phyloP scores from a whole-genome alignment of 2,113 vertebrate species.

The Oxygymnocypris stewartii region DNA sequence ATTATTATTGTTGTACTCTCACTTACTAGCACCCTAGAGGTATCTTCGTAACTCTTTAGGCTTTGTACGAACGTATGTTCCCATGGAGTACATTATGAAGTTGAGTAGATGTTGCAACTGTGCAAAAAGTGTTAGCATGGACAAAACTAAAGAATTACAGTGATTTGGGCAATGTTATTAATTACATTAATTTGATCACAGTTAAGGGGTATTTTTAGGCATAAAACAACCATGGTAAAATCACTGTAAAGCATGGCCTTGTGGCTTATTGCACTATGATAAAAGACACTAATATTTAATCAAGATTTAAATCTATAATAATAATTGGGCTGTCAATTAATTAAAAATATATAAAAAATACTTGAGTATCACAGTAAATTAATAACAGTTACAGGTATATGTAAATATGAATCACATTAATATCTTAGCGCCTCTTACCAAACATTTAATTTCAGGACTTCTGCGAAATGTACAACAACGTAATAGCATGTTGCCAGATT shows the following conservation, averaged over 20 bases:
- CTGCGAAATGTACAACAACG: neutral
- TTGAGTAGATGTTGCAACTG: neutral
- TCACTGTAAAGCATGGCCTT: neutral
- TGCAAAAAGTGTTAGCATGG: neutral
- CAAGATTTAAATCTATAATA: neutral
- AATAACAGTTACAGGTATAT: neutral
- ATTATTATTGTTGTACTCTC: conserved; percentile 32
- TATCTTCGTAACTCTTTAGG: neutral
- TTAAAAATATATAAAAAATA: neutral
- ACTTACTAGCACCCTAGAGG: conserved; percentile 13
- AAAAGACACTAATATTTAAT: neutral
- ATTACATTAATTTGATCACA: neutral
- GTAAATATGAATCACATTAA: neutral
- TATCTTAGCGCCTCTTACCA: neutral
- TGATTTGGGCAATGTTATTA: too few relatives aligned
- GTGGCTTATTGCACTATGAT: neutral
- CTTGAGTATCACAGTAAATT: neutral
- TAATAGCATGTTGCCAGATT: neutral
- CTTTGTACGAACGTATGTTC: neutral
- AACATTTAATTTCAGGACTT: neutral
- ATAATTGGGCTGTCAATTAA: neutral
- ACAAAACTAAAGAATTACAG: neutral
- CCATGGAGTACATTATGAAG: neutral
- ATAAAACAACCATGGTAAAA: neutral
- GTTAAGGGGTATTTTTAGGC: neutral